Percentiles rank a stretch among this genome's conserved stretches.
Conservation (phyloP, 2,113 vertebrate genomes). For the Lepisosteus oculatus region DNA sequence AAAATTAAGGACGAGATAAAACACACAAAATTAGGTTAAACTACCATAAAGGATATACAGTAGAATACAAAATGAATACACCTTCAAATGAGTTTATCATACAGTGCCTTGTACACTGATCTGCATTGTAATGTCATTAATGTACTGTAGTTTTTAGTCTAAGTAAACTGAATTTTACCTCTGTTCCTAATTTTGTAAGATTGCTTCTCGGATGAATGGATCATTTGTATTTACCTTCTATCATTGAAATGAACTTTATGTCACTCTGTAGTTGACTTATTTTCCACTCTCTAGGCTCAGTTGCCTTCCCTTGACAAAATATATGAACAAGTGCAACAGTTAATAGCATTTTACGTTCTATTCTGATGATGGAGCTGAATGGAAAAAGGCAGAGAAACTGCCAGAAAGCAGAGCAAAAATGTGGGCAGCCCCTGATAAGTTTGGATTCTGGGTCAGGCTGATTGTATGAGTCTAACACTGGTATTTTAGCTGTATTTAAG, state of each 20-base stretch:
- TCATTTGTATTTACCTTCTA: neutral
- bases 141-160: neutral
- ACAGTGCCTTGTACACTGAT: neutral
- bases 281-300: neutral
- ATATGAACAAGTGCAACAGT: neutral
- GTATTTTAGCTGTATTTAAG: too few relatives aligned
- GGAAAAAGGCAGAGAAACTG: neutral
- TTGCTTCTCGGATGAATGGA: neutral
- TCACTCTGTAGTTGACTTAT: neutral
- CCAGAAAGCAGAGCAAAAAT: neutral
- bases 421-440: neutral
- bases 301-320: neutral
- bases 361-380: neutral
- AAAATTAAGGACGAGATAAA: too few relatives aligned
- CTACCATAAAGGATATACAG: too few relatives aligned
- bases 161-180: neutral
- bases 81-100: neutral
- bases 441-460: neutral
- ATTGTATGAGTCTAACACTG: neutral
- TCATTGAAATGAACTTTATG: neutral
- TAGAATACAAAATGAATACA: too few relatives aligned
- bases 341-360: neutral
- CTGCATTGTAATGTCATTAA: neutral
- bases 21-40: too few relatives aligned
- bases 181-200: neutral